A percentile compares a stretch with the other conserved stretches of the same genome.
phyloP scores from a whole-genome alignment of 2,888 invertebrate species.

The Thera obeliscata region DNA sequence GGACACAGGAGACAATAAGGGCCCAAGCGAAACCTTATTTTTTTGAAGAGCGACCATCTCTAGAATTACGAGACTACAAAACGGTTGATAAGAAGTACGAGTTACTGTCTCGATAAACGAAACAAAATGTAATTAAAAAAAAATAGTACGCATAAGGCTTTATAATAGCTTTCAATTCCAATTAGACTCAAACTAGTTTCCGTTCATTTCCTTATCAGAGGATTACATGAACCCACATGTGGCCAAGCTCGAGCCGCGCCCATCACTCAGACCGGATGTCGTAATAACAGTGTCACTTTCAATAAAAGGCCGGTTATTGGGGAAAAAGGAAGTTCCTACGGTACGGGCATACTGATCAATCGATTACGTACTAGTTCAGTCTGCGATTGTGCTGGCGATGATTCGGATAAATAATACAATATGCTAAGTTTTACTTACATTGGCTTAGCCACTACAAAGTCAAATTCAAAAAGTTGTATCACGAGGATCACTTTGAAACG shows the following conservation, averaged over 20 bases:
- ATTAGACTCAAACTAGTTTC: constrained; percentile 7
- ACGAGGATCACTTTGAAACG: too few relatives aligned
- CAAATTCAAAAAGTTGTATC: too few relatives aligned
- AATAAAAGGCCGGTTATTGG: constrained; percentile 27
- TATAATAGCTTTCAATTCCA: not conserved
- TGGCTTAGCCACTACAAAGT: not conserved
- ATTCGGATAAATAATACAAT: too few relatives aligned
- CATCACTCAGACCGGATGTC: constrained; percentile 22
- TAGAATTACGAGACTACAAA: too few relatives aligned
- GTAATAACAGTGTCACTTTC: constrained; percentile 31
- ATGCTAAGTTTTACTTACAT: not conserved
- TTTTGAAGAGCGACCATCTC: too few relatives aligned
- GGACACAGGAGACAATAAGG: too few relatives aligned
- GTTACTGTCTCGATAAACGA: too few relatives aligned
- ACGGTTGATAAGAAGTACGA: too few relatives aligned
- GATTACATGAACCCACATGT: constrained; percentile 20
- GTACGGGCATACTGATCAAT: constrained; percentile 6
- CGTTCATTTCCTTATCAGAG: constrained; percentile 20
- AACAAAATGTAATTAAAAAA: too few relatives aligned
- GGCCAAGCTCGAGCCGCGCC: constrained; percentile 1
- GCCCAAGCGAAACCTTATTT: too few relatives aligned
- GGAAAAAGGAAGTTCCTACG: constrained; percentile 21
- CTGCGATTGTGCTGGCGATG: too few relatives aligned
- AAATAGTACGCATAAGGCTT: too few relatives aligned
- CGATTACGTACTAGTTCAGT: not conserved